These are phyloP conservation scores for Oppia nitens DNA, from an alignment of 1,140 invertebrate species.

Conservation along the genomic window DNA sequence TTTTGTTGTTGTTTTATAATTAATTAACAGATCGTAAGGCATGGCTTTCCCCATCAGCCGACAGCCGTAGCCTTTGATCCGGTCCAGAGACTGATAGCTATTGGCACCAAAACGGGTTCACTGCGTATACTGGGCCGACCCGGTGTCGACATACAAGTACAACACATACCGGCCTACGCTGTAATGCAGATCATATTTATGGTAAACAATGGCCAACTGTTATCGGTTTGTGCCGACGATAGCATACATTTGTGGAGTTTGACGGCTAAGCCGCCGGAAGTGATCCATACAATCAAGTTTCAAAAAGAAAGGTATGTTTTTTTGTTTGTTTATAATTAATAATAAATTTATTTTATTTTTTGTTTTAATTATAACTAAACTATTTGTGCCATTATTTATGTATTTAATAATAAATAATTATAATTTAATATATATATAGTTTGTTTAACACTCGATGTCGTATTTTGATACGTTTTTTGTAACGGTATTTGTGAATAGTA, in stretches of 20 bases:
- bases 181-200: slow-evolving; percentile 83
- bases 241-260: slow-evolving; percentile 93
- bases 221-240: slow-evolving; percentile 87
- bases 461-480: no score
- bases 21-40: slow-evolving; percentile 75
- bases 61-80: slow-evolving; percentile 94
- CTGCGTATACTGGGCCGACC: slow-evolving; percentile 75
- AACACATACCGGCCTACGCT: slow-evolving; percentile 57
- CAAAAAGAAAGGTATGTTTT: slow-evolving; percentile 68
- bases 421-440: no score
- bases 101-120: slow-evolving; percentile 87
- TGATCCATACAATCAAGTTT: slow-evolving; percentile 90
- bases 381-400: no score
- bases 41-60: slow-evolving; percentile 96
- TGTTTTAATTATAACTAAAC: no score
- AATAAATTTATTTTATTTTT: no score
- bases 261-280: slow-evolving; percentile 52
- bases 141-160: slow-evolving; percentile 80
- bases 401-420: no score
- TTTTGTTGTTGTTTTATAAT: slow-evolving; percentile 27
- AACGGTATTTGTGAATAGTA: no score
- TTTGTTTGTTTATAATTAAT: no score
- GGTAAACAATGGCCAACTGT: slow-evolving; percentile 85
- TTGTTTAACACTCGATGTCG: no score
- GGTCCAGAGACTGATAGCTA: slow-evolving; percentile 84